Conservation (phyloP, 2,888 invertebrate species). For the Atherix ibis region DNA sequence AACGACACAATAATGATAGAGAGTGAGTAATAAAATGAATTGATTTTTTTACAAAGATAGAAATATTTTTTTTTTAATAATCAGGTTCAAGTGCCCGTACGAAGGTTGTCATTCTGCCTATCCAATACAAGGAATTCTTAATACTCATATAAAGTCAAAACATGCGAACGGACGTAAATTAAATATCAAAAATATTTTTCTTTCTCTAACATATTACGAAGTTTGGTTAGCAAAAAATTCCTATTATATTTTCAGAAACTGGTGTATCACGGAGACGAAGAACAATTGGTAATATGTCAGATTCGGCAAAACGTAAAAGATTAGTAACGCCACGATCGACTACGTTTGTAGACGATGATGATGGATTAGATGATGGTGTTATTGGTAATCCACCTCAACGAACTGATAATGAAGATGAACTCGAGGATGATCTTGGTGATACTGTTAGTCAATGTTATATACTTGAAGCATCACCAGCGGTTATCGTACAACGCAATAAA, state of each 20-base stretch:
- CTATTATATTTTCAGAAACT: neutral
- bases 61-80: neutral
- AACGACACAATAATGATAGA: conserved; percentile 19
- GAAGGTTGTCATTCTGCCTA: conserved; percentile 9
- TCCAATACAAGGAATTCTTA: conserved; percentile 8
- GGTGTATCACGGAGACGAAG: neutral
- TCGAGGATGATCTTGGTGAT: conserved; percentile 2
- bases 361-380: conserved; percentile 8
- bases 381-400: conserved; percentile 5
- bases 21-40: conserved; percentile 13
- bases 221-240: neutral
- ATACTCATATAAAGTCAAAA: conserved; percentile 8
- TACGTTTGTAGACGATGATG: conserved; percentile 10
- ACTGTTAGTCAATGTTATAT: conserved; percentile 3
- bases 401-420: neutral
- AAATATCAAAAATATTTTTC: neutral
- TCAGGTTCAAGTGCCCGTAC: conserved; percentile 9
- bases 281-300: conserved; percentile 3
- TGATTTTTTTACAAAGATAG: neutral
- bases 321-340: conserved; percentile 3
- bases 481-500: conserved; percentile 8
- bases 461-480: conserved; percentile 4
- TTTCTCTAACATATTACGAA: neutral
- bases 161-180: conserved; percentile 6
- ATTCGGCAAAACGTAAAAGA: neutral